Evolutionary conservation across 2,797 vertebrate species (phyloP).

Genomic region (Tauraco hartlaubi): DNA sequence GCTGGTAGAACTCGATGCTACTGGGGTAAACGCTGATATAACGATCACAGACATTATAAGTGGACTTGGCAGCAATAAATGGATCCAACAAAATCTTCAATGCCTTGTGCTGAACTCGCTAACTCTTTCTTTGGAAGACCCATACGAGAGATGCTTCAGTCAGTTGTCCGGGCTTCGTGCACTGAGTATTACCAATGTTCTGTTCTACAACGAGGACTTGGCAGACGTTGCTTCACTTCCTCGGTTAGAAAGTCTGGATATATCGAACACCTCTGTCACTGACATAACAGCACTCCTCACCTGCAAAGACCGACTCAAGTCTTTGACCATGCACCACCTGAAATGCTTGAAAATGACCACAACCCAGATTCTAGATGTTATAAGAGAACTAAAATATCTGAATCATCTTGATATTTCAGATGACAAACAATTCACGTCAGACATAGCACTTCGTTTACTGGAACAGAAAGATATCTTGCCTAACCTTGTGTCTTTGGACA

Average conservation of each 20-base stretch:
- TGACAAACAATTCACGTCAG: conserved; percentile 98
- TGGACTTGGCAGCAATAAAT: conserved; percentile 93
- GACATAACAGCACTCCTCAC: conserved; percentile 93
- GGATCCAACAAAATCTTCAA: conserved; percentile 94
- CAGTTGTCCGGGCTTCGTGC: conserved; percentile 90
- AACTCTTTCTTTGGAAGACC: conserved; percentile 95
- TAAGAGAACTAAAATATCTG: conserved; percentile 82
- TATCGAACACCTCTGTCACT: conserved; percentile 98
- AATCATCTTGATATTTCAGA: conserved; percentile 98
- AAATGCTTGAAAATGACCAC: conserved; percentile 99
- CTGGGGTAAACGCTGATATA: conserved; percentile 95
- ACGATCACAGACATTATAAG: conserved; percentile 97
- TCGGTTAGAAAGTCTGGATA: conserved; percentile 94
- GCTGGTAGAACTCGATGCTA: conserved; percentile 94
- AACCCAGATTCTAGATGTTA: conserved; percentile 92
- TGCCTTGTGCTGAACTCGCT: conserved; percentile 94
- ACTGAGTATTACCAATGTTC: conserved; percentile 93
- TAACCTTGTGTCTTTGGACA: conserved; percentile 91
- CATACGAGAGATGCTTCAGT: conserved; percentile 90
- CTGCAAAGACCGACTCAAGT: conserved; percentile 92
- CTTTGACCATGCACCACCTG: conserved; percentile 97
- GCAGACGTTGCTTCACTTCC: conserved; percentile 92
- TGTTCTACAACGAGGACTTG: conserved; percentile 96
- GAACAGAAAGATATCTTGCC: conserved; percentile 93
- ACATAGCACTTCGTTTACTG: conserved; percentile 94